Evolutionary conservation across 2,797 vertebrate genomes (phyloP), one percentile per base, ranked within the genome.

Genomic region (Onychomys torridus): DNA sequence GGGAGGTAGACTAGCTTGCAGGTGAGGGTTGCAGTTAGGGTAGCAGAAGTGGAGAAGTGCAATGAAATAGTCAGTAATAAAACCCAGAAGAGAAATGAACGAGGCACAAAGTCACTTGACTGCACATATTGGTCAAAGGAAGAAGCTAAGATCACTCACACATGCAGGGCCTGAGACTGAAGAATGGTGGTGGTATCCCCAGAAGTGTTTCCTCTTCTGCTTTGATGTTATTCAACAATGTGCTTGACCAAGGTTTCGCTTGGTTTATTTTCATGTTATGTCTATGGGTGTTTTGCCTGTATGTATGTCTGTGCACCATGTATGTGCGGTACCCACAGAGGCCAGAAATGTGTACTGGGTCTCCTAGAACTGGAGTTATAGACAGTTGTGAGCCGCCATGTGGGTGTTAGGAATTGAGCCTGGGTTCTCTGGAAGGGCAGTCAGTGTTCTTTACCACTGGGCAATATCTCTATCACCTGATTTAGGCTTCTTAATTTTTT

Each of bases 131-230:
- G 43, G 63, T 14, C 3, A 67, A 94, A 76, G 55, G 43, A 93
- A 37, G 52, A 85, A 86, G 75, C 27, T 83, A 91, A 92, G n/a
- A 59, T 83, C n/a, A 91, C 8, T 93, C 57, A 89, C 29, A 65
- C 2, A 82, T 94, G 25, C 57, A 92, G 23, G 59, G 29, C 69
- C 69, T 16, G 29, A 87, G 37, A 34, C 46, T 57, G 52, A 95
- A 83, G 69, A 93, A 93, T 0, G 14, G 52, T 71, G n/a, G 19
- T 46, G 52, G 23, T 17, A 76, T 78, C 67, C 57, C 21, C 29
- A 37, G 37, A 75, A 69, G 78, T 83, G 69, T 49, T 75, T 29
- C n/a, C 32, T 76, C 17, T 37, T 32, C 46, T 89, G n/a, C 34
- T 57, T 69, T 40, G 32, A 89, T 89, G 17, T 37, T 94, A 21